Evolutionary conservation across 2,113 vertebrate genomes (phyloP).

Genomic region (Urocynchramus pylzowi): DNA sequence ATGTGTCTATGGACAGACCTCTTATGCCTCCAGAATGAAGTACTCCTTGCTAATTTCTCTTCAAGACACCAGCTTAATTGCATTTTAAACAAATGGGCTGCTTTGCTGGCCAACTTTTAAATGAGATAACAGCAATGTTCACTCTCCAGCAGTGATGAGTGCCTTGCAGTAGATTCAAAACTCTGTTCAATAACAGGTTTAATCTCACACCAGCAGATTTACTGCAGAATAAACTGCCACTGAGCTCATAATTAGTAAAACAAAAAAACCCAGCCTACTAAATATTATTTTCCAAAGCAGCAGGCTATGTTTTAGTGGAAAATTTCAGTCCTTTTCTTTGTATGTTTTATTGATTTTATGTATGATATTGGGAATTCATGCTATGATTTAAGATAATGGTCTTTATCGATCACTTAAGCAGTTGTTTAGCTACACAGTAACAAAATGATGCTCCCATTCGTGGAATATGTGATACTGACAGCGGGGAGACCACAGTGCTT

Average conservation of each 20-base stretch:
- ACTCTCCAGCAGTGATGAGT: slow-evolving; percentile 90
- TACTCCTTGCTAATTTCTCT: slow-evolving; percentile 90
- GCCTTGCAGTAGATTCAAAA: slow-evolving; percentile 87
- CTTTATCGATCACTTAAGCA: slow-evolving; percentile 96
- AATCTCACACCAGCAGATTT: slow-evolving; percentile 88
- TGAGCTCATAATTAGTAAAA: slow-evolving; percentile 86
- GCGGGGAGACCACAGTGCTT: slow-evolving; percentile 72
- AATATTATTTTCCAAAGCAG: slow-evolving; percentile 92
- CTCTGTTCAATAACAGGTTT: slow-evolving; percentile 87
- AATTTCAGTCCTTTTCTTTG: slow-evolving; percentile 83
- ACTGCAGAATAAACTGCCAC: slow-evolving; percentile 84
- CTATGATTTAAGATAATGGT: slow-evolving; percentile 96
- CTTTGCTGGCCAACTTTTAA: slow-evolving; percentile 91
- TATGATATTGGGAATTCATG: slow-evolving; percentile 92
- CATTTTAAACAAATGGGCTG: slow-evolving; percentile 93
- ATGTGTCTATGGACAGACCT: slow-evolving; percentile 84
- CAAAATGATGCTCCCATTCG: slow-evolving; percentile 89
- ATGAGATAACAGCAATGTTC: slow-evolving; percentile 87
- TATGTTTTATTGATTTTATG: slow-evolving; percentile 93
- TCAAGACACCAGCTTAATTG: slow-evolving; percentile 91
- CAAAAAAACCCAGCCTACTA: slow-evolving; percentile 76
- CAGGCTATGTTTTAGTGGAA: slow-evolving; percentile 90
- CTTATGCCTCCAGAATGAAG: slow-evolving; percentile 88
- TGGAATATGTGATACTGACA: slow-evolving; percentile 81
- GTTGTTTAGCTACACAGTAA: slow-evolving; percentile 91